These are phyloP conservation scores for Actenoides lindsayi DNA, from an alignment of 2,113 vertebrate genomes.

Conservation along the genomic window DNA sequence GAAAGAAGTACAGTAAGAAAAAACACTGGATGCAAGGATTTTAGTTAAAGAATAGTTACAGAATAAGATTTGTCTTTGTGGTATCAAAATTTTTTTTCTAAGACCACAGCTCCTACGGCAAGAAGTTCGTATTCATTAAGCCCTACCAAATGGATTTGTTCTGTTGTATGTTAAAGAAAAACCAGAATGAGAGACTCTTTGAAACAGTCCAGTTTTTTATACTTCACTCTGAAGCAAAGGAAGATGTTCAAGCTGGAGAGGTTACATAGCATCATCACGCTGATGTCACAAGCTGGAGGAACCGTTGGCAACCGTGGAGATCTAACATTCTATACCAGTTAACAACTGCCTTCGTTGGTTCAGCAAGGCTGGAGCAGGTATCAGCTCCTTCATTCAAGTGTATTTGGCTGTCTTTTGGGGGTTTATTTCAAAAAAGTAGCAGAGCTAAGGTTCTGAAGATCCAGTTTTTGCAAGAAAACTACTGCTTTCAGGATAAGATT, in stretches of 20 bases:
- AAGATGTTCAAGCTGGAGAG: not conserved
- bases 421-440: conserved; percentile 52
- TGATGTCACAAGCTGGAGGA: conserved; percentile 65
- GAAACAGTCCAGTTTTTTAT: not conserved
- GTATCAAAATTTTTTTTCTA: not conserved
- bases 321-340: conserved; percentile 61
- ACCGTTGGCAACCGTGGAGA: conserved; percentile 59
- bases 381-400: conserved; percentile 35
- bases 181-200: not conserved
- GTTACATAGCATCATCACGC: conserved; percentile 48
- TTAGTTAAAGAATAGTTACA: not conserved
- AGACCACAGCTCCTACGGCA: not conserved
- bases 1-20: not conserved
- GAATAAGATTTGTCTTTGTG: not conserved
- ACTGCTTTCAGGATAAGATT: conserved; percentile 16
- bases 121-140: not conserved
- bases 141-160: not conserved
- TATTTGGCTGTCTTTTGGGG: conserved; percentile 25
- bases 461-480: not conserved
- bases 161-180: not conserved
- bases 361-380: conserved; percentile 73
- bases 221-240: not conserved
- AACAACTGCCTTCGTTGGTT: conserved; percentile 65
- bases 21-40: not conserved
- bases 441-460: conserved; percentile 48